Evolutionary conservation across 2,888 invertebrate species (phyloP).

Genomic region (Drosophila histrio): DNA sequence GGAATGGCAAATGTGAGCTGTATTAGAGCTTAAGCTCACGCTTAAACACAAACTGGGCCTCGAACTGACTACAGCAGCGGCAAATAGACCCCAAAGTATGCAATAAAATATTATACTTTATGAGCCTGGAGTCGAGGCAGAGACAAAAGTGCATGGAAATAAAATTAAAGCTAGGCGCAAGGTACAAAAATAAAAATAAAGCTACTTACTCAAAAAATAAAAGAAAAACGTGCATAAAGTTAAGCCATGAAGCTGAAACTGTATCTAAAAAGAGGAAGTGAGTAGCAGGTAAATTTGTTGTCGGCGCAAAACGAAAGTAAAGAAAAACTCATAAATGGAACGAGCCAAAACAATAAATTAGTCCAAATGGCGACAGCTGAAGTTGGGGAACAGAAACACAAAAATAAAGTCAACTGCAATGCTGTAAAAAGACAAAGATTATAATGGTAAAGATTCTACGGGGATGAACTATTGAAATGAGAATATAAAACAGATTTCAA

Average conservation of each 20-base stretch:
- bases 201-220: not conserved
- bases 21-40: not conserved
- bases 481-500: not conserved
- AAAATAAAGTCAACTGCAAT: not conserved
- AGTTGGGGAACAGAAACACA: not conserved
- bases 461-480: not conserved
- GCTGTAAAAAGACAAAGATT: not conserved
- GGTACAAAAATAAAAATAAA: not conserved
- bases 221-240: not conserved
- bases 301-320: slow-evolving; percentile 12
- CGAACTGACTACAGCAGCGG: not conserved
- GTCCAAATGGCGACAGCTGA: slow-evolving; percentile 24
- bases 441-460: not conserved
- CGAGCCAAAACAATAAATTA: slow-evolving; percentile 42
- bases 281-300: slow-evolving; percentile 16
- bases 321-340: slow-evolving; percentile 32
- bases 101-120: slow-evolving; percentile 50
- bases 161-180: slow-evolving; percentile 38
- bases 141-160: slow-evolving; percentile 36
- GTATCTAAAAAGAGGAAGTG: not conserved
- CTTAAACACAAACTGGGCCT: not conserved
- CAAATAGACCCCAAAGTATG: slow-evolving; percentile 44
- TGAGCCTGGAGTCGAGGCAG: slow-evolving; percentile 1
- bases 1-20: slow-evolving; percentile 64
- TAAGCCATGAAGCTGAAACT: not conserved